These are phyloP conservation scores for Archaeoteleia sp. DNA, from an alignment of 2,888 invertebrate species.

Conservation along the genomic window DNA sequence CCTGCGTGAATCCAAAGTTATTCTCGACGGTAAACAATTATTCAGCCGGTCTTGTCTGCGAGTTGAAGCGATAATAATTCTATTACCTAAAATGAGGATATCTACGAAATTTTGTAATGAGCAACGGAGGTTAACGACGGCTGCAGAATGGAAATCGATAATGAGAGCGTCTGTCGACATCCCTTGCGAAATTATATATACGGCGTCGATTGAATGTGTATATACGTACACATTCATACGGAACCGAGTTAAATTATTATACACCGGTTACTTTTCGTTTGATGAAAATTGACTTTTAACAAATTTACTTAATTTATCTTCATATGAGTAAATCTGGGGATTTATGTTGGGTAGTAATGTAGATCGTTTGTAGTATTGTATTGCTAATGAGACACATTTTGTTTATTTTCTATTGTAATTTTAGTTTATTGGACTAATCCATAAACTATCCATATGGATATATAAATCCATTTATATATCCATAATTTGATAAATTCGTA, in stretches of 20 bases:
- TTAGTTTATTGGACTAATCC: too few species aligned
- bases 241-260: background rate
- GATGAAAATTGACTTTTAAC: conserved; percentile 13
- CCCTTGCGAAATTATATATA: conserved; percentile 40
- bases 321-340: background rate
- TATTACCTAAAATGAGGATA: conserved; percentile 41
- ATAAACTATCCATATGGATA: too few species aligned
- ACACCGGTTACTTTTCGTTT: conserved; percentile 8
- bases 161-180: conserved; percentile 52
- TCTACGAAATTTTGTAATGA: conserved; percentile 45
- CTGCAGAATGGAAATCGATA: conserved; percentile 50
- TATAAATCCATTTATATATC: too few species aligned
- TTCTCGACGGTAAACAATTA: conserved; percentile 48
- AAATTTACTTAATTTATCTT: conserved; percentile 18
- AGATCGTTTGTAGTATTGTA: too few species aligned
- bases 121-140: conserved; percentile 37
- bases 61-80: conserved; percentile 41
- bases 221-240: conserved; percentile 30
- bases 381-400: conserved; percentile 3
- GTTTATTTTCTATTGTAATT: conserved; percentile 9
- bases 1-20: conserved; percentile 24
- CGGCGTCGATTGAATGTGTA: conserved; percentile 41
- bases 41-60: conserved; percentile 47
- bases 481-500: too few species aligned
- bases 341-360: too few species aligned